Base-by-base conservation (phyloP, 2,113 vertebrate species). In the Onychorhynchus coronatus region DNA sequence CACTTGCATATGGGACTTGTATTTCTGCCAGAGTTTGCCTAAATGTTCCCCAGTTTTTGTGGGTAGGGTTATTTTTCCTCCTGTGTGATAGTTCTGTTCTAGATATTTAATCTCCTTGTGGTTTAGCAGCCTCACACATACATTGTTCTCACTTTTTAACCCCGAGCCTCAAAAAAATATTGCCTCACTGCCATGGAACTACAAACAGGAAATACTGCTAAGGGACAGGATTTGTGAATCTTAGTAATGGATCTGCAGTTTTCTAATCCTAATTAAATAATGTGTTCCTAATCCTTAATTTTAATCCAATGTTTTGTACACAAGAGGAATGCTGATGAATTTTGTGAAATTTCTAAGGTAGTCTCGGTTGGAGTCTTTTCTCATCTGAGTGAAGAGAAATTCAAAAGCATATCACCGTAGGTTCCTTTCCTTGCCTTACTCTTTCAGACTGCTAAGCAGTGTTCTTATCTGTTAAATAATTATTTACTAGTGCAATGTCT, bases 11-110 rank as follows among this genome's bases (percentile, higher is more conserved):
- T 35, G 12, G 19, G 31, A 39, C 8, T 47, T 58, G n/a, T 17
- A 23, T 9, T 50, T 35, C 11, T 88, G 52, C 30, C 33, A 0
- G 0, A 77, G 17, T 9, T 77, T 17, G 21, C 31, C 24, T 25
- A 49, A 44, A 41, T n/a, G 1, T 79, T 70, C 14, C 24, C 5
- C n/a, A 22, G 8, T 70, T 84, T 25, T 9, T 58, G n/a, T 42
- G 24, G 31, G 37, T 49, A 9, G 16, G 41, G 15, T 13, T 66
- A 25, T 23, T 93, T 91, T 82, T 59, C 37, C 61, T 74, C 37
- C 55, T 33, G 7, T 58, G 46, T 73, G 39, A n/a, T 5, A 46
- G 42, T 42, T 79, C 20, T 77, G 7, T 21, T 76, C 30, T 11
- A 75, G 25, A 16, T 73, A 10, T 62, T 91, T 56, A 52, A 28